A percentile compares a stretch with the other conserved stretches of the same genome.
These are phyloP conservation scores for Agrochola lychnidis DNA, from an alignment of 2,888 invertebrate genomes.

Conservation along the genomic window DNA sequence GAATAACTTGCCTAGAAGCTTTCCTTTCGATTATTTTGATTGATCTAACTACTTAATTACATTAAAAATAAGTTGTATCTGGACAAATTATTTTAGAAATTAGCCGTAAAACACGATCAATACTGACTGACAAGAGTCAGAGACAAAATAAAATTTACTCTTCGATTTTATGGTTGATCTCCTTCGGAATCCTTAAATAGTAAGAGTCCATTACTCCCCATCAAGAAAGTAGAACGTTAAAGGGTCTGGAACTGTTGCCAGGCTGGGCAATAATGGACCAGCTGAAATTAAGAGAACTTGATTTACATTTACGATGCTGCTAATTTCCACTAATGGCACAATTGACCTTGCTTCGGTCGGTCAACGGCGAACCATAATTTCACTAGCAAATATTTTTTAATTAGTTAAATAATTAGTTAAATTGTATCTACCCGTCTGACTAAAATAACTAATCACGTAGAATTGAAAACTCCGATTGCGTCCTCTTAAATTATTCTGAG, in stretches of 20 bases:
- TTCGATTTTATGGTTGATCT: constrained; percentile 21
- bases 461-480: background rate
- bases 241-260: constrained; percentile 14
- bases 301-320: constrained; percentile 36
- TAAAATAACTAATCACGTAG: background rate
- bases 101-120: background rate
- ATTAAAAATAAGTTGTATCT: constrained; percentile 5
- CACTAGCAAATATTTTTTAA: constrained; percentile 14
- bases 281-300: constrained; percentile 43
- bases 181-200: constrained; percentile 11
- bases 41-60: background rate
- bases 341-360: constrained; percentile 20
- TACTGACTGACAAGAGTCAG: background rate
- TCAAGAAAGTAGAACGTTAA: constrained; percentile 40
- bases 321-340: constrained; percentile 43
- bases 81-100: background rate
- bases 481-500: constrained; percentile 14
- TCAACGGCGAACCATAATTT: constrained; percentile 6
- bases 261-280: constrained; percentile 26
- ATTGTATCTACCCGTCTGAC: background rate
- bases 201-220: constrained; percentile 37
- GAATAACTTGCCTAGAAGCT: constrained; percentile 29
- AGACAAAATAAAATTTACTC: constrained; percentile 8
- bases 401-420: constrained; percentile 11
- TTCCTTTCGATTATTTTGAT: constrained; percentile 22